Percentiles rank a stretch among this genome's conserved stretches.
These are phyloP conservation scores for Drosophila mimica DNA, from an alignment of 2,888 invertebrate genomes.

Conservation along the genomic window DNA sequence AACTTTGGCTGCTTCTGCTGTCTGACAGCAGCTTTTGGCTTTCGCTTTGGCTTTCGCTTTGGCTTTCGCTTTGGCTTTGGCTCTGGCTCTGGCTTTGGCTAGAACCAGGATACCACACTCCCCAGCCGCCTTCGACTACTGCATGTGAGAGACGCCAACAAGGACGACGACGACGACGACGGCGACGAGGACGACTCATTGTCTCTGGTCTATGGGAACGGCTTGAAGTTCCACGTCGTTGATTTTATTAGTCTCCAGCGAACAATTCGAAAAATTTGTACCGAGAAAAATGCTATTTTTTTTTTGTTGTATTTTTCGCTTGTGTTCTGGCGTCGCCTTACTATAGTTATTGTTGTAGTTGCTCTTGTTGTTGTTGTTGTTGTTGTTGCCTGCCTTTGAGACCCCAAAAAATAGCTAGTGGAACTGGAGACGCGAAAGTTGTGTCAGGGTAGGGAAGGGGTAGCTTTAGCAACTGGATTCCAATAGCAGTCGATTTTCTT, in stretches of 20 bases:
- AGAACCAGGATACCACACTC: neutral
- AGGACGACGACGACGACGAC: slow-evolving; percentile 28
- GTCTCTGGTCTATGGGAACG: slow-evolving; percentile 80
- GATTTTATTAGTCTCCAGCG: slow-evolving; percentile 85
- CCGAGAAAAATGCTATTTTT: slow-evolving; percentile 68
- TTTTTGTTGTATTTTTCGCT: slow-evolving; percentile 25
- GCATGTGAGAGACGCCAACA: slow-evolving; percentile 48
- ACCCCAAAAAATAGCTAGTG: slow-evolving; percentile 26
- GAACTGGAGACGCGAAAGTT: slow-evolving; percentile 44
- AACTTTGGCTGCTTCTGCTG: slow-evolving; percentile 67
- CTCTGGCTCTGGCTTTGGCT: slow-evolving; percentile 12
- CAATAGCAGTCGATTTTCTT: slow-evolving; percentile 81
- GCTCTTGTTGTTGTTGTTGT: slow-evolving; percentile 18
- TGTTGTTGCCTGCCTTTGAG: slow-evolving; percentile 42
- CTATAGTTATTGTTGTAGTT: slow-evolving; percentile 44
- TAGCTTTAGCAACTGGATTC: slow-evolving; percentile 60
- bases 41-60: neutral
- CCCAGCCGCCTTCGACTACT: neutral
- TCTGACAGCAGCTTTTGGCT: slow-evolving; percentile 45
- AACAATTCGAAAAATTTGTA: slow-evolving; percentile 84
- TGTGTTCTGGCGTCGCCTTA: slow-evolving; percentile 42
- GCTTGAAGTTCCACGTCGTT: slow-evolving; percentile 85
- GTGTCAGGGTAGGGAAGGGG: neutral
- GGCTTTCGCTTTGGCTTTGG: too few relatives aligned
- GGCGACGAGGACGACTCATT: slow-evolving; percentile 63